Evolutionary conservation across 2,113 vertebrate genomes (phyloP), one percentile per base, ranked within the genome.

Genomic region (Pollachius pollachius): DNA sequence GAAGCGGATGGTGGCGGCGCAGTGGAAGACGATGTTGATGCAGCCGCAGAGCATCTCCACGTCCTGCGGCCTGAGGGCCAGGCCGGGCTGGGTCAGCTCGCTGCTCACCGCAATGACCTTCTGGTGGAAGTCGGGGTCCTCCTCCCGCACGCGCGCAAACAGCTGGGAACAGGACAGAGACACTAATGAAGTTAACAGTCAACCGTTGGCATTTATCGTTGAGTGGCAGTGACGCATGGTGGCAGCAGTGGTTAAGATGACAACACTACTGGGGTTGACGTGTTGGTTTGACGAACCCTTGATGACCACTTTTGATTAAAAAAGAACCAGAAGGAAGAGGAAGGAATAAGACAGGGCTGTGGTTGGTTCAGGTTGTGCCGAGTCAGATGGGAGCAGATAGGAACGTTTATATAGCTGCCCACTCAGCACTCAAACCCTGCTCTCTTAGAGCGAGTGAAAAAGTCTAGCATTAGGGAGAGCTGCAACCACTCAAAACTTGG

Each of bases 1-100:
- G 58, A 99, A 99, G 73, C 95, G 96, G 74, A 98, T 94, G 5
- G 96, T 98, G 75, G 97, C 96, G 0, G 96, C 96, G 68, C 97
- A 98, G 91, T 99, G 97, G 91, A 99, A 98, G 92, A 99, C 59
- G 15, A 99, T 41, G 80, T 98, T 92, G 80, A 97, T 88, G 67
- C 88, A 91, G 72, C 90, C 81, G 12, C 93, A 88, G 52, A 98
- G 95, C 68, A 84, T 94, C 73, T 94, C 86, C 60, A 89, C 84
- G 17, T 99, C 96, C 80, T 93, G 90, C 3, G 94, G 85, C 81
- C 93, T 92, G 85, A 99, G 95, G 87, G 93, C 94, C 27, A 99
- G 85, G 82, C 95, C 94, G 0, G 91, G 94, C 78, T 97, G 94
- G 41, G 78, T 94, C 88, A 99, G 91, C 86, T 99, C 97, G 56